These are phyloP conservation scores for Sebastolobus alascanus DNA, from an alignment of 2,797 vertebrate genomes.

Conservation along the genomic window DNA sequence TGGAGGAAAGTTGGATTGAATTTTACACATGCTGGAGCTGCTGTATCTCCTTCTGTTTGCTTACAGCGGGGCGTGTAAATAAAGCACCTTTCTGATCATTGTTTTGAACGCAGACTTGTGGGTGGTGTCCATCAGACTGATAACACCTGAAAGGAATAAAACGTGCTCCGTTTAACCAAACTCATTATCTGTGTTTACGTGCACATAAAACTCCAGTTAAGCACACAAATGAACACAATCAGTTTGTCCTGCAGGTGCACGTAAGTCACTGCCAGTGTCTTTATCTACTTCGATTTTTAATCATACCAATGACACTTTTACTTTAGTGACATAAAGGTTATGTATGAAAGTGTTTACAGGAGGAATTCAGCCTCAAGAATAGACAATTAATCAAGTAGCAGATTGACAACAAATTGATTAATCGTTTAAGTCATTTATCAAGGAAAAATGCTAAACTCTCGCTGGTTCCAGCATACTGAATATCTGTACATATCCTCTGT, in stretches of 20 bases:
- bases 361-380: not conserved
- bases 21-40: not conserved
- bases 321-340: not conserved
- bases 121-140: not conserved
- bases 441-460: too few relatives aligned
- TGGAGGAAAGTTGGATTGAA: not conserved
- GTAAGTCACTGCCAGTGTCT: not conserved
- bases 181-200: slow-evolving; percentile 4
- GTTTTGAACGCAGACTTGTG: not conserved
- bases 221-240: not conserved
- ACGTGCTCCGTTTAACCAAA: not conserved
- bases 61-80: not conserved
- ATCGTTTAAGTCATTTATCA: not conserved
- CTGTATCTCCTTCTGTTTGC: slow-evolving; percentile 8
- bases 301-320: not conserved
- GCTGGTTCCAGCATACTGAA: not conserved
- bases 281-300: not conserved
- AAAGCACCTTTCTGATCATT: not conserved
- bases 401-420: not conserved
- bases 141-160: not conserved
- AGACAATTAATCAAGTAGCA: not conserved
- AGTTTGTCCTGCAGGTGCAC: not conserved
- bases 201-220: not conserved
- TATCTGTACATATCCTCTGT: too few relatives aligned
- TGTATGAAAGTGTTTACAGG: not conserved